Evolutionary conservation across 2,113 vertebrate genomes (phyloP).

Genomic region (Poicephalus gulielmi): DNA sequence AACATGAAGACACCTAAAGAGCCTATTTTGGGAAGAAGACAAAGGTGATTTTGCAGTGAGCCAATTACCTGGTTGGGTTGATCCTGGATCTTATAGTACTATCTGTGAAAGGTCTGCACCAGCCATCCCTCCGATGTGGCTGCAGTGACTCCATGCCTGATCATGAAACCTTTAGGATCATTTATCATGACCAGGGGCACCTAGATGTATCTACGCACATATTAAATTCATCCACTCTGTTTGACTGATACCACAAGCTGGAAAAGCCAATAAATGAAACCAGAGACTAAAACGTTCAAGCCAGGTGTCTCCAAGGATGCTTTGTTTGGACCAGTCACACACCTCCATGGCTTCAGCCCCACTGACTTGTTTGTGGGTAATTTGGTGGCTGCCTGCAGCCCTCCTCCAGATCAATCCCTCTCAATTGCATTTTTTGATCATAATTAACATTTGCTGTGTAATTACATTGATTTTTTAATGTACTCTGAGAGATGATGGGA

Average conservation of each 20-base stretch:
- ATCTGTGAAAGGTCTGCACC: background rate
- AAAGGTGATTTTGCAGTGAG: background rate
- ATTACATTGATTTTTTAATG: constrained; percentile 64
- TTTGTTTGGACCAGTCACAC: background rate
- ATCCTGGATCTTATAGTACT: background rate
- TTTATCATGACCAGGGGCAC: background rate
- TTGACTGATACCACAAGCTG: background rate
- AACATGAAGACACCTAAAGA: background rate
- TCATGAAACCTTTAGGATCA: background rate
- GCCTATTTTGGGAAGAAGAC: background rate
- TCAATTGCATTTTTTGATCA: constrained; percentile 41
- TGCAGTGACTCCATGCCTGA: background rate
- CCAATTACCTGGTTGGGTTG: background rate
- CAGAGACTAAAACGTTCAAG: background rate
- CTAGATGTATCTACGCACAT: background rate
- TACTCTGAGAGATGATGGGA: constrained; percentile 15
- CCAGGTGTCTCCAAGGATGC: background rate
- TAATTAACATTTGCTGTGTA: constrained; percentile 66
- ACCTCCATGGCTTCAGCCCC: background rate
- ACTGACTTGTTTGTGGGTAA: background rate
- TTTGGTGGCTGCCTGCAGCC: background rate
- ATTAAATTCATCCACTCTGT: background rate
- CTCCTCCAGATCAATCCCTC: constrained; percentile 46
- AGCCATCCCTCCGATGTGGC: background rate
- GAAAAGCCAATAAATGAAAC: background rate